Base-by-base conservation (phyloP, 2,113 vertebrate genomes). In the Microtus montanus region DNA sequence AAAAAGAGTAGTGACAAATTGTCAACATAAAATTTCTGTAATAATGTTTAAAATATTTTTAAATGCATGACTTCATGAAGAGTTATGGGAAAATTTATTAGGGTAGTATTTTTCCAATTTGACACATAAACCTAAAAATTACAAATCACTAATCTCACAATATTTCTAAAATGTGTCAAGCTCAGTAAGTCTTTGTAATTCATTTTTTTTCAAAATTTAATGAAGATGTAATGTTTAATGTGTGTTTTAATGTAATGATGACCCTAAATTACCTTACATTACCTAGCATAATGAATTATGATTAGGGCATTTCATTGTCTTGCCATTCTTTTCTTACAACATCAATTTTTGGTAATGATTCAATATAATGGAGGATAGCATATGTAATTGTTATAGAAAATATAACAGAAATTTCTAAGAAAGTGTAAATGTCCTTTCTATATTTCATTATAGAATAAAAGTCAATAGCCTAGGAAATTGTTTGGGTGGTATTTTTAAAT, bases 141-240 rank as follows among this genome's bases (percentile, higher is more conserved):
- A 24, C 58, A 75, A 83, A 0, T 1, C 33, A 82, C 24, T 63
- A 87, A 87, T 73, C 88, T 77, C 44, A 82, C 24, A 94, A 19
- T 89, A 80, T 92, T 96, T 93, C 24, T 83, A 79, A 86, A 92
- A 84, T 89, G 19, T 35, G 0, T 93, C 20, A 78, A 1, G 35
- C 33, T 58, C 7, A 71, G 41, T 52, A 64, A 79, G 17, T 26
- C 19, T 78, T 80, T 83, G 58, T 54, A 83, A 83, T 78, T 93
- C 77, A 71, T 41, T 28, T 58, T 58, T 49, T 95, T n/a, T 71
- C 68, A 94, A 52, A 92, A 93, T 94, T 89, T 12, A 94, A 26
- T 44, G 85, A 89, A 78, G 22, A 28, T 85, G 13, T 54, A 91
- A 58, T 47, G 26, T 78, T 30, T 77, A 73, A 88, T 66, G 0